Conservation (phyloP, 2,797 vertebrate genomes). For the Phyllotis vaccarum region DNA sequence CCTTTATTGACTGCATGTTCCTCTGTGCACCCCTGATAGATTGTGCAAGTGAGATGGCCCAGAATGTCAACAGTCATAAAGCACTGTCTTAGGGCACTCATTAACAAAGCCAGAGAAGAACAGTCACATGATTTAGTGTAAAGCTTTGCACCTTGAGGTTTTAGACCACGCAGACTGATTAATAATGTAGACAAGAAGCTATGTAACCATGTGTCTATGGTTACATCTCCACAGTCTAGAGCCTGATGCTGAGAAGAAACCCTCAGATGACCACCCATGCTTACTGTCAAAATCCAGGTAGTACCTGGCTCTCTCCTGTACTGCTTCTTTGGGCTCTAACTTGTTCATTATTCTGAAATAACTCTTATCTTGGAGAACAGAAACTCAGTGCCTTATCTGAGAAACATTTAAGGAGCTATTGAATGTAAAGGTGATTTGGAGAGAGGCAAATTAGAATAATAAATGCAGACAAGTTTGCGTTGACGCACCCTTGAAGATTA, state of each 20-base stretch:
- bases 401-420: neutral
- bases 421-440: neutral
- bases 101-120: neutral
- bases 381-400: neutral
- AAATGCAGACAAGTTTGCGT: neutral
- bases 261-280: too few species aligned
- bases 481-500: neutral
- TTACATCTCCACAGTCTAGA: neutral
- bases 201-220: neutral
- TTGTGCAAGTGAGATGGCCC: neutral
- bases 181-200: neutral
- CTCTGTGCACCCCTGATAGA: neutral
- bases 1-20: neutral
- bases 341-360: neutral
- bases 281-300: neutral
- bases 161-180: neutral
- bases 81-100: neutral
- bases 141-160: neutral
- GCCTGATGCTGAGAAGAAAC: neutral
- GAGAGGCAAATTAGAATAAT: neutral
- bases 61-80: neutral
- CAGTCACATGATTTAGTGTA: neutral
- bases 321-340: neutral
- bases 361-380: neutral
- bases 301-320: neutral